phyloP scores from a whole-genome alignment of 1,140 invertebrate genomes.

The Metopolophium dirhodum region DNA sequence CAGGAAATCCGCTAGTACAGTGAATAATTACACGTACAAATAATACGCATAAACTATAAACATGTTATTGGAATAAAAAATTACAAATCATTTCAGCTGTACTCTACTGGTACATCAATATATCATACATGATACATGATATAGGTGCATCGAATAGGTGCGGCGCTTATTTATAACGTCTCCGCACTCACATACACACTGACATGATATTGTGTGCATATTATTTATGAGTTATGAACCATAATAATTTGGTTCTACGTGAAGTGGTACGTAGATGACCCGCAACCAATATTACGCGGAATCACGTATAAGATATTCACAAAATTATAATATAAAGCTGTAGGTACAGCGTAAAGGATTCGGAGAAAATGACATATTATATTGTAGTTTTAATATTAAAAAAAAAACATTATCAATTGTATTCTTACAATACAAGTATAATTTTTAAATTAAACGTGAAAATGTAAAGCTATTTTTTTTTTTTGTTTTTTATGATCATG shows the following conservation, averaged over 20 bases:
- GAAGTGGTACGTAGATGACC: background rate
- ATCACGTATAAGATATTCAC: background rate
- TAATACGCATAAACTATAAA: background rate
- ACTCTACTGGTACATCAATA: too few relatives aligned
- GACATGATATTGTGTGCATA: background rate
- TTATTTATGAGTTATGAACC: background rate
- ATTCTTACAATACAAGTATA: too few relatives aligned
- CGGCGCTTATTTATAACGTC: background rate
- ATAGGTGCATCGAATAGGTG: background rate
- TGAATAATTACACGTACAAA: background rate
- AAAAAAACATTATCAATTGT: too few relatives aligned
- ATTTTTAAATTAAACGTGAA: too few relatives aligned
- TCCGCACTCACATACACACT: background rate
- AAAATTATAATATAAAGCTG: too few relatives aligned
- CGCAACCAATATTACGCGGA: background rate
- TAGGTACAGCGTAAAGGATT: too few relatives aligned
- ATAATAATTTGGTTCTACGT: background rate
- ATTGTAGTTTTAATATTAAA: too few relatives aligned
- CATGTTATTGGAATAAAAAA: background rate
- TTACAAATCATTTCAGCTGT: background rate
- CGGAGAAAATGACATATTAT: too few relatives aligned
- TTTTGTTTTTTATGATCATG: too few relatives aligned
- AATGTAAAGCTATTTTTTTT: too few relatives aligned
- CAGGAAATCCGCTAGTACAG: background rate
- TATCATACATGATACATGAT: too few relatives aligned